These are phyloP conservation scores for Syngnathus floridae DNA, from an alignment of 2,113 vertebrate species.

Conservation along the genomic window DNA sequence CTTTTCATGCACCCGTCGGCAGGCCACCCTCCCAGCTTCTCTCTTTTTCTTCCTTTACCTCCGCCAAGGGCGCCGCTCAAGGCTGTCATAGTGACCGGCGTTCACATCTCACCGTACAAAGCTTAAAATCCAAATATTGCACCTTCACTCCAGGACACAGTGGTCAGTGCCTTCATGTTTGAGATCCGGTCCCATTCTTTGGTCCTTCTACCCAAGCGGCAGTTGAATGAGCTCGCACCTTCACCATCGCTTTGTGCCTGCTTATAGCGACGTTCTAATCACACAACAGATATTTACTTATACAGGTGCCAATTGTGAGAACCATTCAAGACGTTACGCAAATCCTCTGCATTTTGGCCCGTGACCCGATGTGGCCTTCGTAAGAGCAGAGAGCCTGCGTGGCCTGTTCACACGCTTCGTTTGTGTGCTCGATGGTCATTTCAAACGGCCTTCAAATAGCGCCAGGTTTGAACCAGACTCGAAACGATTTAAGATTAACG, in stretches of 20 bases:
- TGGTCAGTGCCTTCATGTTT: too few relatives aligned
- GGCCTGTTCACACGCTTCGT: background rate
- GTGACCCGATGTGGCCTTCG: background rate
- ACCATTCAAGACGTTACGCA: background rate
- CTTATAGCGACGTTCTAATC: too few relatives aligned
- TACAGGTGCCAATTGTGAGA: background rate
- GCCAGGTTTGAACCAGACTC: conserved; percentile 38
- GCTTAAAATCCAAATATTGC: too few relatives aligned
- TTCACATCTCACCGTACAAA: too few relatives aligned
- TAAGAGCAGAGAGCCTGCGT: background rate
- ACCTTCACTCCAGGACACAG: too few relatives aligned
- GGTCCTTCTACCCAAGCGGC: too few relatives aligned
- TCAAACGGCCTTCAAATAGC: conserved; percentile 5
- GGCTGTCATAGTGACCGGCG: background rate
- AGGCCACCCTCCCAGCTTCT: conserved; percentile 14
- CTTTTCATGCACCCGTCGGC: conserved; percentile 24
- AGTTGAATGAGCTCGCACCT: too few relatives aligned
- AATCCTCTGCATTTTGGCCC: background rate
- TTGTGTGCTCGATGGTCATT: background rate
- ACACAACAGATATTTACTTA: too few relatives aligned
- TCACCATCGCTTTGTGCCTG: too few relatives aligned
- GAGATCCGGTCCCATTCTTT: too few relatives aligned
- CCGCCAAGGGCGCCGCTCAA: background rate
- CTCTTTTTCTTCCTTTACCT: background rate
- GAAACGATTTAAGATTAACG: conserved; percentile 51